Evolutionary conservation across 2,888 invertebrate species (phyloP).

Genomic region (Trissolcus brochymenae): DNA sequence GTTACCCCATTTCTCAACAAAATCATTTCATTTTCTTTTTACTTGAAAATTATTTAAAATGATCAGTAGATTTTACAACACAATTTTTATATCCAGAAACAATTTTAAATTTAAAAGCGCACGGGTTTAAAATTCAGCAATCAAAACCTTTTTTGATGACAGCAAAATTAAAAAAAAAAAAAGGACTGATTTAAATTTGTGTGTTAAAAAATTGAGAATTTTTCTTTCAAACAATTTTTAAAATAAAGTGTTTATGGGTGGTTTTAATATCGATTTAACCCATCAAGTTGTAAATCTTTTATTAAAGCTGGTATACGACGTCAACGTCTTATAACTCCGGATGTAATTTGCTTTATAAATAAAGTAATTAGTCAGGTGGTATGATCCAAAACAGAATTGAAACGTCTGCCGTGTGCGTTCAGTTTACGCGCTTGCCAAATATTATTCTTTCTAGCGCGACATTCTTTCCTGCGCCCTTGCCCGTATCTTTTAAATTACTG

Average conservation of each 20-base stretch:
- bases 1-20: not conserved
- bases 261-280: not conserved
- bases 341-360: constrained; percentile 56
- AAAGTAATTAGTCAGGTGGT: constrained; percentile 55
- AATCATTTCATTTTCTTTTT: not conserved
- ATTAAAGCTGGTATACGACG: constrained; percentile 20
- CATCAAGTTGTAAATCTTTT: constrained; percentile 31
- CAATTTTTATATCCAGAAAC: too few relatives aligned
- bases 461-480: constrained; percentile 10
- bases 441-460: constrained; percentile 15
- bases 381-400: constrained; percentile 46
- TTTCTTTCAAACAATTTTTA: too few relatives aligned
- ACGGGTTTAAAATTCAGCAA: too few relatives aligned
- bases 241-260: too few relatives aligned
- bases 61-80: too few relatives aligned
- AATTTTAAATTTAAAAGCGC: not conserved
- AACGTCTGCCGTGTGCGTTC: constrained; percentile 28
- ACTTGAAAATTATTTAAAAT: too few relatives aligned
- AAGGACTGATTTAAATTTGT: too few relatives aligned
- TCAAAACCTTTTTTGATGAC: too few relatives aligned
- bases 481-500: constrained; percentile 16
- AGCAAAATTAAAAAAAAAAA: too few relatives aligned
- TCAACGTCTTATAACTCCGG: constrained; percentile 40
- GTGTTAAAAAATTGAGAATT: too few relatives aligned
- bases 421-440: constrained; percentile 45